Percentiles rank a stretch among this genome's conserved stretches.
phyloP scores from a whole-genome alignment of 1,140 invertebrate species.

The Theocolax elegans region DNA sequence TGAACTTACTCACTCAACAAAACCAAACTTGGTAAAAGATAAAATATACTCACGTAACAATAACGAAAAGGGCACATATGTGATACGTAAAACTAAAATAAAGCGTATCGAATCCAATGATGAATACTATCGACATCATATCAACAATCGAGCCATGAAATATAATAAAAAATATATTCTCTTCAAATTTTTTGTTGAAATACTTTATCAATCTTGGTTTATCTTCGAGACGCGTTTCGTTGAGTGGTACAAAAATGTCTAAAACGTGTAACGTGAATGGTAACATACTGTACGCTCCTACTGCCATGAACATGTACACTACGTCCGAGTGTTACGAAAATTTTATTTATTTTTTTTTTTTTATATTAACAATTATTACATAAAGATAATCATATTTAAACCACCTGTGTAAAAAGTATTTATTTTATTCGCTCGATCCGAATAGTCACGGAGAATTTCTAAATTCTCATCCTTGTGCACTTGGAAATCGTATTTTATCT shows the following conservation, averaged over 20 bases:
- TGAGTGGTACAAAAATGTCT: slow-evolving; percentile 11
- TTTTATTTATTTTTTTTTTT: no score
- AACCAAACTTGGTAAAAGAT: no score
- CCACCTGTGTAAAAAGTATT: slow-evolving; percentile 24
- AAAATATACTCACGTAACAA: slow-evolving; percentile 17
- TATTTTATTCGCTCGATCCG: background rate
- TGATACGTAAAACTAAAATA: slow-evolving; percentile 11
- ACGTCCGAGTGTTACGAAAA: no score
- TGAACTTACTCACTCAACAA: no score
- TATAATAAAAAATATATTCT: slow-evolving; percentile 21
- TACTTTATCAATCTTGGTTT: slow-evolving; percentile 16
- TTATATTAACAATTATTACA: no score
- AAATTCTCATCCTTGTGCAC: background rate
- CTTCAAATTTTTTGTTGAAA: background rate
- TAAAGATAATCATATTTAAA: no score
- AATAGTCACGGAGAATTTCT: slow-evolving; percentile 9
- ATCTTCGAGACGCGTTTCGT: slow-evolving; percentile 5
- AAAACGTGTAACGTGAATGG: slow-evolving; percentile 15
- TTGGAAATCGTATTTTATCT: slow-evolving; percentile 22
- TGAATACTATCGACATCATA: slow-evolving; percentile 5
- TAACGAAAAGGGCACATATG: slow-evolving; percentile 8
- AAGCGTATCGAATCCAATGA: slow-evolving; percentile 29
- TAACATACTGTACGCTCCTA: slow-evolving; percentile 5
- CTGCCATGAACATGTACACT: slow-evolving; percentile 24
- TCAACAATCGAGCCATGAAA: slow-evolving; percentile 11